Percentiles rank a stretch among this genome's conserved stretches.
Conservation (phyloP, 2,888 invertebrate genomes). For the Ormyrus pomaceus region DNA sequence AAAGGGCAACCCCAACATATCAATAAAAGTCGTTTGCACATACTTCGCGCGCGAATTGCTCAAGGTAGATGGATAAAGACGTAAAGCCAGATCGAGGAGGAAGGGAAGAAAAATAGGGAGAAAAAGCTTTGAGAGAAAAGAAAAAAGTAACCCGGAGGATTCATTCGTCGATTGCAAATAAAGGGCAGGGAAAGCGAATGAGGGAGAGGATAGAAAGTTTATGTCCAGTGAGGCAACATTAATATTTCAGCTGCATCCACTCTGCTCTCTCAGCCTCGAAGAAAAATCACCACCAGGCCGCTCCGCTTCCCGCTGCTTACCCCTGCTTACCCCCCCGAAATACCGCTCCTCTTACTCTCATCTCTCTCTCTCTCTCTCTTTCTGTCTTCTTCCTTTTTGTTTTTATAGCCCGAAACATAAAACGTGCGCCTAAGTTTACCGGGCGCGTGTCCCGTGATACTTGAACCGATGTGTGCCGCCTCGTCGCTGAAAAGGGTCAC, state of each 20-base stretch:
- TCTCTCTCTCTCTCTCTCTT: background rate
- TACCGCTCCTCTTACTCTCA: background rate
- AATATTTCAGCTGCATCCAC: conserved; percentile 50
- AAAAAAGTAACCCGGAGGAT: background rate
- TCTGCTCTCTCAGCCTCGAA: background rate
- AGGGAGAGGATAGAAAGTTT: conserved; percentile 12
- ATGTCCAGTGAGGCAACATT: conserved; percentile 20
- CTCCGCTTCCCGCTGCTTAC: background rate
- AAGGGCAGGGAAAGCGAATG: background rate
- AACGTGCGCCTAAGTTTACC: background rate
- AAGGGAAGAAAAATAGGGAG: no score
- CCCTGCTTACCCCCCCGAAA: no score
- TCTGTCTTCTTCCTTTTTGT: background rate
- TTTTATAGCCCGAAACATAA: conserved; percentile 15
- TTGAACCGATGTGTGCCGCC: background rate
- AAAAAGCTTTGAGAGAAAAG: background rate
- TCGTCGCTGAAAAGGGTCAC: background rate
- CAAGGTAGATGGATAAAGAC: no score
- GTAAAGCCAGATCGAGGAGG: no score
- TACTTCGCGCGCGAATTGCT: background rate
- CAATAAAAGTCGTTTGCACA: conserved; percentile 35
- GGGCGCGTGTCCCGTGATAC: conserved; percentile 26
- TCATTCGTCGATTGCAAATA: conserved; percentile 11
- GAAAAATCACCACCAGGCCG: conserved; percentile 30
- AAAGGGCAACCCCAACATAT: conserved; percentile 24